Conservation (phyloP, 2,888 invertebrate genomes). For the Ophion ellenae region DNA sequence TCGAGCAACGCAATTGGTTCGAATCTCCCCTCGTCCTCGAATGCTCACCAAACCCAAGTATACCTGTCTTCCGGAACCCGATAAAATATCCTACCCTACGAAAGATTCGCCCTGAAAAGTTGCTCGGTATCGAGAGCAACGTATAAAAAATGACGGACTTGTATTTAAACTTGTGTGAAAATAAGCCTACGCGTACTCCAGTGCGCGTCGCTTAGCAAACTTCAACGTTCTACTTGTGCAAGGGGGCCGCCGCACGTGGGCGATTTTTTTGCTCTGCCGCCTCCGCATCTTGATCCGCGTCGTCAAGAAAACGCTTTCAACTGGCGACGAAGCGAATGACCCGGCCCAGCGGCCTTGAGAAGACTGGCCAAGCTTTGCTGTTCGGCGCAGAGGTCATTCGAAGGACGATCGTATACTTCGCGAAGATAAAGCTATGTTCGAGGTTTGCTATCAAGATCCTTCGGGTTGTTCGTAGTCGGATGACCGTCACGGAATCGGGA, state of each 20-base stretch:
- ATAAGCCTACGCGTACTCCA: too few species aligned
- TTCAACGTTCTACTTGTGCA: too few species aligned
- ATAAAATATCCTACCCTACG: not conserved
- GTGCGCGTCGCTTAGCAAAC: too few species aligned
- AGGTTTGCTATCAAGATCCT: conserved; percentile 8
- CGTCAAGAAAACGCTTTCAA: not conserved
- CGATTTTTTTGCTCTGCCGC: not conserved
- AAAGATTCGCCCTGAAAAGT: not conserved
- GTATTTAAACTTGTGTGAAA: too few species aligned
- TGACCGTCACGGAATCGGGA: not conserved
- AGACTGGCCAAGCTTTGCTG: not conserved
- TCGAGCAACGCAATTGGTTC: not conserved
- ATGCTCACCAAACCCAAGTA: not conserved
- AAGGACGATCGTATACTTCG: not conserved
- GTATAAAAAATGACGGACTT: not conserved
- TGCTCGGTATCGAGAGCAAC: not conserved
- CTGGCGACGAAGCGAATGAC: conserved; percentile 2
- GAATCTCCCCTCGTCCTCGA: not conserved
- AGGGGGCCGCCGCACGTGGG: not conserved
- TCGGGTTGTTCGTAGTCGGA: not conserved
- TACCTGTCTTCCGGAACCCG: not conserved
- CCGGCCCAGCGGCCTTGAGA: not conserved
- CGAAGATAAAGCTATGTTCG: not conserved
- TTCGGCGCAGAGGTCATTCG: conserved; percentile 5
- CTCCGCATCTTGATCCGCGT: too few species aligned